Conservation (phyloP, 1,140 invertebrate genomes). For the Lysiphlebus fabarum region DNA sequence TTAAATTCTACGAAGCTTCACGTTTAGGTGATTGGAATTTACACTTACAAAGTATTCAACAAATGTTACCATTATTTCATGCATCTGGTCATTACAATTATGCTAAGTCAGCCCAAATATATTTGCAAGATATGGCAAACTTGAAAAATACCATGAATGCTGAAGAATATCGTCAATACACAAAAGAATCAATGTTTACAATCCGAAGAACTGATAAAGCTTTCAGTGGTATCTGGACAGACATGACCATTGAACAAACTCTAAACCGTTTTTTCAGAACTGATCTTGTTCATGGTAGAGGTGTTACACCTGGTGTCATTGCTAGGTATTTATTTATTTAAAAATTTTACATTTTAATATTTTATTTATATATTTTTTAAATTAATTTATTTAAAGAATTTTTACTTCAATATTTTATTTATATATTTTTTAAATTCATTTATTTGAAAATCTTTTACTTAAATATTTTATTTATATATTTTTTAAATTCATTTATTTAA, state of each 20-base stretch:
- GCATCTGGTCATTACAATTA: conserved; percentile 50
- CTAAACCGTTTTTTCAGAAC: conserved; percentile 5
- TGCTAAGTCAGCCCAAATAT: conserved; percentile 49
- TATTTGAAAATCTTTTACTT: too few relatives aligned
- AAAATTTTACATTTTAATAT: too few relatives aligned
- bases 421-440: too few relatives aligned
- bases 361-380: too few relatives aligned
- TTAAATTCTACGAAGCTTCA: conserved; percentile 46
- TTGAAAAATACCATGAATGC: conserved; percentile 29
- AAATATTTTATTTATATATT: too few relatives aligned
- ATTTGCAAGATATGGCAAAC: conserved; percentile 48
- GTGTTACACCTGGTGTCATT: neutral
- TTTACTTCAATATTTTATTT: too few relatives aligned
- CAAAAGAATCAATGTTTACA: conserved; percentile 32
- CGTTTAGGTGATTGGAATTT: conserved; percentile 40
- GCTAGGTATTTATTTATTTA: conserved; percentile 1
- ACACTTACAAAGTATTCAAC: conserved; percentile 34
- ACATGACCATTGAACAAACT: conserved; percentile 14
- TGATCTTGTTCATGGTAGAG: conserved; percentile 5
- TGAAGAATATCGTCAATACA: conserved; percentile 35
- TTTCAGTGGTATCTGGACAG: conserved; percentile 9
- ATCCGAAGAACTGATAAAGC: conserved; percentile 23
- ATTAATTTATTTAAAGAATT: too few relatives aligned
- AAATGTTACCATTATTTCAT: conserved; percentile 44
- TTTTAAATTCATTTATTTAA: too few relatives aligned